phyloP scores from a whole-genome alignment of 1,140 invertebrate species.

The Dysdera silvatica region DNA sequence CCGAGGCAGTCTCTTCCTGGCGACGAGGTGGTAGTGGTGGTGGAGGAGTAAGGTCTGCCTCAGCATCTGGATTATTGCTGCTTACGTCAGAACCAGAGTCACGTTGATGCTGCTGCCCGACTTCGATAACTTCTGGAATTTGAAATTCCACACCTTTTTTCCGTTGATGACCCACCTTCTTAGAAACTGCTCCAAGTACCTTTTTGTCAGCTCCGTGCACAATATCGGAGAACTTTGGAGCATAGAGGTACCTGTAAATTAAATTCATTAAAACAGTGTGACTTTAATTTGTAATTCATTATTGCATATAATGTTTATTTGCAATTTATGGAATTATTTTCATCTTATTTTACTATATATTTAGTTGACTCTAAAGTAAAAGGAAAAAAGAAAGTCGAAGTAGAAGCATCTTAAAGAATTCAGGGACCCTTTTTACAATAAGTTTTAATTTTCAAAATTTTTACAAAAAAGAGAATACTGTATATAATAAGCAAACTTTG shows the following conservation, averaged over 20 bases:
- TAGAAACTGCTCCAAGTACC: not conserved
- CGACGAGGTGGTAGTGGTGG: not conserved
- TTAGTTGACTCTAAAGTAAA: too few relatives aligned
- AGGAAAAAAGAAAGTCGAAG: too few relatives aligned
- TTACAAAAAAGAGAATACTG: not conserved
- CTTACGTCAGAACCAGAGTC: not conserved
- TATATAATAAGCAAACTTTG: not conserved
- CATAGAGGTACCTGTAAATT: not conserved
- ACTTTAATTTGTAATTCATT: too few relatives aligned
- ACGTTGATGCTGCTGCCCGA: not conserved
- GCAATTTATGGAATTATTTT: too few relatives aligned
- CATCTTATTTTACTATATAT: too few relatives aligned
- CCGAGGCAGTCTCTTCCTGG: not conserved
- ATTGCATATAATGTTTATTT: too few relatives aligned
- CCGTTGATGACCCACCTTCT: not conserved
- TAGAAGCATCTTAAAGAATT: too few relatives aligned
- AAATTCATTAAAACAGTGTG: too few relatives aligned
- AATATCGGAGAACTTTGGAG: constrained; percentile 35
- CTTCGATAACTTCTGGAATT: not conserved
- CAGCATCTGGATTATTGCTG: not conserved
- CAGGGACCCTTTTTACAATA: too few relatives aligned
- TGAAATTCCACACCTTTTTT: not conserved
- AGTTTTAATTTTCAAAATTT: too few relatives aligned
- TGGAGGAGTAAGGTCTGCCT: not conserved
- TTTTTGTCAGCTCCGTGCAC: constrained; percentile 23